phyloP scores from a whole-genome alignment of 2,888 invertebrate species.

The Pyrocoelia pectoralis region DNA sequence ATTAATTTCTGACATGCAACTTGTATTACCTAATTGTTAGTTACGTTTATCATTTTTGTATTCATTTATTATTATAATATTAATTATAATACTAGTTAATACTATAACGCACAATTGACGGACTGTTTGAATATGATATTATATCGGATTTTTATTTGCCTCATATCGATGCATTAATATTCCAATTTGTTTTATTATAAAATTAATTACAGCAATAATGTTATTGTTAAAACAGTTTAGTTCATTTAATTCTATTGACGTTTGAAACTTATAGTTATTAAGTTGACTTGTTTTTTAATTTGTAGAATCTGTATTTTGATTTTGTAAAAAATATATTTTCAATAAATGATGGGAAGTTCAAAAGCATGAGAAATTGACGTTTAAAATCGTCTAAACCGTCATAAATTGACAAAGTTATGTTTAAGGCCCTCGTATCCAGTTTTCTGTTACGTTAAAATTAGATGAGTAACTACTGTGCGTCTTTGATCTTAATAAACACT shows the following conservation, averaged over 20 bases:
- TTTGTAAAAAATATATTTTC: no score
- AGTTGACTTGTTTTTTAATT: neutral
- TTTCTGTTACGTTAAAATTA: no score
- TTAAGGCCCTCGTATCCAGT: no score
- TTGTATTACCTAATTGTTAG: conserved; percentile 44
- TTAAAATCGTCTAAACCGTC: no score
- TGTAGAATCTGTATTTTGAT: no score
- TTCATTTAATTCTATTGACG: neutral
- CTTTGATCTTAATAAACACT: no score
- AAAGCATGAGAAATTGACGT: no score
- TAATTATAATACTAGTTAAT: neutral
- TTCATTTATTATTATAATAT: conserved; percentile 14
- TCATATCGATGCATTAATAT: neutral
- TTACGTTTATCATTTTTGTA: conserved; percentile 31
- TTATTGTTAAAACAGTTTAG: neutral
- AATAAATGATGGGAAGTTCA: no score
- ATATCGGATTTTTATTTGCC: neutral
- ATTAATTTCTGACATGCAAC: conserved; percentile 54
- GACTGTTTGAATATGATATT: conserved; percentile 29
- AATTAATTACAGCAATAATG: neutral
- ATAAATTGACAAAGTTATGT: no score
- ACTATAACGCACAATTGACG: neutral
- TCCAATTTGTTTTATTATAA: neutral
- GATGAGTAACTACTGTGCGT: no score
- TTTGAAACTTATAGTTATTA: neutral